Base-by-base conservation (phyloP, 2,888 invertebrate species). In the Platerodrilus igneus region DNA sequence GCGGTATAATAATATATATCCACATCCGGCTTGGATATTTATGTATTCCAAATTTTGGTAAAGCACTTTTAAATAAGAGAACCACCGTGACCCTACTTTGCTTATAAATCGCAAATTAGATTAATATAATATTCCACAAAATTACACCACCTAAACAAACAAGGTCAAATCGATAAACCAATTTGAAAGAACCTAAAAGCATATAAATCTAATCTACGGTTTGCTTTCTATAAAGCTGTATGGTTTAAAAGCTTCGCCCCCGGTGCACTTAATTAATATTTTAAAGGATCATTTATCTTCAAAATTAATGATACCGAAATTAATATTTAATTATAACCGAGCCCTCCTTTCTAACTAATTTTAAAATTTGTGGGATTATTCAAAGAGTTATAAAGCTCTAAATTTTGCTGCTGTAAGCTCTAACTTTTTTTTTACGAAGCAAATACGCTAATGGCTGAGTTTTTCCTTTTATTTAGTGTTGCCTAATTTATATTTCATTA, bases 231-330 rank as follows among this genome's bases (percentile, higher is more conserved):
- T 39, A 43, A 41, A 40, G 42, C 42, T 38, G 48, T 41, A 41
- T 41, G 41, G 36, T 45, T 36, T 42, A 48, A 42, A 51, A 51
- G 49, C 45, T 51, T 46, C 45, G 49, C 53, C 56, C 57, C n/a
- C n/a, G n/a, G n/a, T 51, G 52, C 54, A 59, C 56, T 59, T 61
- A 62, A 62, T 63, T 63, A 60, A 59, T 59, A 58, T 59, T 62
- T 59, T 58, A 61, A 57, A 53, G 55, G 57, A 59, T 57, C 60
- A 62, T 63, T 61, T 58, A 63, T 63, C 63, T 61, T 63, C 51
- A 48, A 60, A 62, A 63, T 63, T 62, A 60, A 63, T 62, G 62
- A 58, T 56, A 56, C 55, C 51, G 49, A 59, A 63, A 63, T 63
- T 62, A 63, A 62, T 62, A 61, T 62, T 60, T 62, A 62, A 63